These are phyloP conservation scores for Hassar affinis DNA, from an alignment of 2,113 vertebrate genomes.

Conservation along the genomic window DNA sequence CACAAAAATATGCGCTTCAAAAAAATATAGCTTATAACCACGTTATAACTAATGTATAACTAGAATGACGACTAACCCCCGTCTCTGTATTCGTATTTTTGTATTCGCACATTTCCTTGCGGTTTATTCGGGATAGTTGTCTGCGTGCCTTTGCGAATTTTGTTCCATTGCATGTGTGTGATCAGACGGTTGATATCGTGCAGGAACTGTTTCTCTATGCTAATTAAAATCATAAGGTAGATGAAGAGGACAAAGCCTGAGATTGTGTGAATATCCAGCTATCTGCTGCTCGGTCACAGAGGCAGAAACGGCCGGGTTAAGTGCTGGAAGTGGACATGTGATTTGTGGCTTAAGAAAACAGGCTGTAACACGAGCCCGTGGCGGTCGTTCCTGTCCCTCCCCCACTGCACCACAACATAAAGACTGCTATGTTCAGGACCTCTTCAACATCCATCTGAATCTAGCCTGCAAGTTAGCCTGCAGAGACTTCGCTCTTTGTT, in stretches of 20 bases:
- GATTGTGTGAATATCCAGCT: constrained; percentile 13
- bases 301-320: constrained; percentile 46
- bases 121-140: background rate
- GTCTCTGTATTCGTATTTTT: background rate
- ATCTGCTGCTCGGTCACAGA: constrained; percentile 20
- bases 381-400: constrained; percentile 53
- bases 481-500: constrained; percentile 53
- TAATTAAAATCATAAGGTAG: background rate
- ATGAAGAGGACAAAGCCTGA: background rate
- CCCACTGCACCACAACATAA: constrained; percentile 59
- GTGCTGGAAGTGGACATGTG: constrained; percentile 58
- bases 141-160: background rate
- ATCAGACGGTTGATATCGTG: background rate
- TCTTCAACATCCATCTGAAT: constrained; percentile 44
- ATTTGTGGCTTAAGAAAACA: constrained; percentile 67
- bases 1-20: no score
- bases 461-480: constrained; percentile 55
- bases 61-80: background rate
- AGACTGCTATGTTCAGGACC: constrained; percentile 64
- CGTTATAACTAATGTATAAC: background rate
- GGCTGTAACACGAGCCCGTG: constrained; percentile 57
- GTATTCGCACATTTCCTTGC: background rate
- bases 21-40: background rate
- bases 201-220: background rate
- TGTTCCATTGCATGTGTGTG: background rate